phyloP scores from a whole-genome alignment of 2,888 invertebrate species.

The Brachylomia viminalis region DNA sequence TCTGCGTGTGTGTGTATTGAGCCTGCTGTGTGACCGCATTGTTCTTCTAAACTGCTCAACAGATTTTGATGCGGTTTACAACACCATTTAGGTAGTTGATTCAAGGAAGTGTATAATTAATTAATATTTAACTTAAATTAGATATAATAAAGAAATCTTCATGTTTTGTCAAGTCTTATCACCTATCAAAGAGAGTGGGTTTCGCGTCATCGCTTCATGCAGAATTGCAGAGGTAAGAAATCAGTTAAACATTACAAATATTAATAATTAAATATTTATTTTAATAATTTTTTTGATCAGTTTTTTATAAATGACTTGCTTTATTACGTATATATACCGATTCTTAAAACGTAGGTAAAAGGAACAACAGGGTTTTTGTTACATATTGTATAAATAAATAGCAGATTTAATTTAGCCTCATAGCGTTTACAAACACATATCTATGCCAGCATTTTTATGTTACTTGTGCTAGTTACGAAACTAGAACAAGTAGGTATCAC shows the following conservation, averaged over 20 bases:
- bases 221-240: no score
- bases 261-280: no score
- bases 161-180: not conserved
- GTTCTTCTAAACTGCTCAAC: not conserved
- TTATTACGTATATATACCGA: no score
- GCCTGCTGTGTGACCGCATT: not conserved
- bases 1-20: no score
- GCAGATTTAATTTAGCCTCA: not conserved
- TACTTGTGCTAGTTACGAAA: conserved; percentile 26
- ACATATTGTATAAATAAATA: not conserved
- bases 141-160: not conserved
- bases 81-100: not conserved
- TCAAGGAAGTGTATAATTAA: not conserved
- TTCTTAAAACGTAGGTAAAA: no score
- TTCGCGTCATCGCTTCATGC: no score
- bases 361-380: no score
- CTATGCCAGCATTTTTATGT: conserved; percentile 17
- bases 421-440: conserved; percentile 9
- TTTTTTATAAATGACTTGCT: no score
- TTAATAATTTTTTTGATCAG: no score
- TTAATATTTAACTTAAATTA: not conserved
- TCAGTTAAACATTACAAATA: no score
- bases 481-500: conserved; percentile 10
- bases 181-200: no score
- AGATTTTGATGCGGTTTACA: not conserved